Percentiles rank a stretch among this genome's conserved stretches.
These are phyloP conservation scores for Acanthurus leucopareius DNA, from an alignment of 2,797 vertebrate genomes.

Conservation along the genomic window DNA sequence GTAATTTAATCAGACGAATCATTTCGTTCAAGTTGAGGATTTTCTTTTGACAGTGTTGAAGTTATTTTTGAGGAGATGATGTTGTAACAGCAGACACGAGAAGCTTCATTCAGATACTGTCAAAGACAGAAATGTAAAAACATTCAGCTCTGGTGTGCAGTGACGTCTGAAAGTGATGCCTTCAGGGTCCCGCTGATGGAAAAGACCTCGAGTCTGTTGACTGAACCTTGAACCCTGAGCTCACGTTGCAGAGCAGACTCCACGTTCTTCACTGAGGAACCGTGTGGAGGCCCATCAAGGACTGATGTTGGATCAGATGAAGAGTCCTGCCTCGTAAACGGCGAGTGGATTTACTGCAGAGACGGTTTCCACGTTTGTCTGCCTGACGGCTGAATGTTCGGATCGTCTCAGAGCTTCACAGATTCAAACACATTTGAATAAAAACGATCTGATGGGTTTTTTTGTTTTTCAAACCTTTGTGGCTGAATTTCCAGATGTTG, in stretches of 20 bases:
- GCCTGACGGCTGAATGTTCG: too few species aligned
- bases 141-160: neutral
- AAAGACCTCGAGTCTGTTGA: neutral
- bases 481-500: neutral
- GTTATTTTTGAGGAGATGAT: too few species aligned
- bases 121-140: too few species aligned
- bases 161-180: conserved; percentile 8
- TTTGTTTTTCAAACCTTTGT: conserved; percentile 27
- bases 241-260: conserved; percentile 68
- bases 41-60: too few species aligned
- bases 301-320: too few species aligned
- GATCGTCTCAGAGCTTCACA: neutral
- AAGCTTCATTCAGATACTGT: too few species aligned
- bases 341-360: neutral
- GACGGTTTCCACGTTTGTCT: too few species aligned
- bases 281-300: too few species aligned
- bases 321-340: conserved; percentile 34
- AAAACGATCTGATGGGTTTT: neutral
- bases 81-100: too few species aligned
- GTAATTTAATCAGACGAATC: too few species aligned
- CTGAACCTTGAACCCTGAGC: conserved; percentile 5
- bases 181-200: conserved; percentile 2
- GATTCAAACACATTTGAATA: too few species aligned
- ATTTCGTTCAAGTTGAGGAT: too few species aligned
- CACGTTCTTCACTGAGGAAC: conserved; percentile 4